Evolutionary conservation across 2,113 vertebrate species (phyloP).

Genomic region (Oceanodroma tethys): DNA sequence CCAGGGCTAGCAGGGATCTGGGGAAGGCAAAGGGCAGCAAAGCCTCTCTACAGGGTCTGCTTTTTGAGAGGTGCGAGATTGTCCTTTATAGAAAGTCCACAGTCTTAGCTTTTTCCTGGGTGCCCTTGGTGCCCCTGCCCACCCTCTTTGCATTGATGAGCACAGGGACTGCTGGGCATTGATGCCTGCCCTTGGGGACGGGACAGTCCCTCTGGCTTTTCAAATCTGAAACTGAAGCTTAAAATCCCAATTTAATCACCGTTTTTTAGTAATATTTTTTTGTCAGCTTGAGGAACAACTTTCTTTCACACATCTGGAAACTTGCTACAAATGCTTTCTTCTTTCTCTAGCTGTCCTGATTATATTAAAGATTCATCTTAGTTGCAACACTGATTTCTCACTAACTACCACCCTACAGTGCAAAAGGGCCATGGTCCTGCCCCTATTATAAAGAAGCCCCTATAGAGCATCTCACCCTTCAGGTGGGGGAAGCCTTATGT

Average conservation of each 20-base stretch:
- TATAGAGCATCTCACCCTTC: not conserved
- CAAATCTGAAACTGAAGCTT: not conserved
- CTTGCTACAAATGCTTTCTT: not conserved
- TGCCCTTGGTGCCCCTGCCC: not conserved
- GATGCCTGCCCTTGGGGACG: not conserved
- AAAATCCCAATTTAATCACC: not conserved
- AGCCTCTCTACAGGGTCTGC: not conserved
- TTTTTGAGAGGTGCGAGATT: not conserved
- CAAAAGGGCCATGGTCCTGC: not conserved
- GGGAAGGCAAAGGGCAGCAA: not conserved
- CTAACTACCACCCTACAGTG: not conserved
- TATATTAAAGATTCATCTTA: not conserved
- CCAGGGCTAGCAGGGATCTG: not conserved
- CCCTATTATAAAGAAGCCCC: not conserved
- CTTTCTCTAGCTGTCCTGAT: not conserved
- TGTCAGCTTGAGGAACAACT: not conserved
- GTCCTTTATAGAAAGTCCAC: not conserved
- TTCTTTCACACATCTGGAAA: not conserved
- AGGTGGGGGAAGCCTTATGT: not conserved
- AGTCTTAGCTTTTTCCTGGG: not conserved
- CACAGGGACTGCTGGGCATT: not conserved
- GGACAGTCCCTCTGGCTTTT: not conserved
- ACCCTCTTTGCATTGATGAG: not conserved
- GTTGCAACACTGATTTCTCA: not conserved
- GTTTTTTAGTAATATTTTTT: not conserved